These are phyloP conservation scores for Chaetodon auriga DNA, from an alignment of 2,113 vertebrate species.

Conservation along the genomic window DNA sequence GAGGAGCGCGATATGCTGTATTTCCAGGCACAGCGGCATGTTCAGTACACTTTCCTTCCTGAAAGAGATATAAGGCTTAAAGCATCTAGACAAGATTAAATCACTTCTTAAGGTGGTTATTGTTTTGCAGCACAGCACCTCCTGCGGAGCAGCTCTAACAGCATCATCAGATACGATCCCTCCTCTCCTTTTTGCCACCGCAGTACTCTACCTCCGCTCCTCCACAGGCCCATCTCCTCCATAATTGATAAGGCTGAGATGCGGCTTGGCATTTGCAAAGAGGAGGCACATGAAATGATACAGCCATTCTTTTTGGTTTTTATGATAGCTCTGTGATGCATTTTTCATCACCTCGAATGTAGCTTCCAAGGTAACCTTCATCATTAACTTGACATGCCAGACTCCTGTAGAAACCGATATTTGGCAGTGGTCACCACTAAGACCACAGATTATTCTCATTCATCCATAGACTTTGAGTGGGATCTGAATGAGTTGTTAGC, in stretches of 20 bases:
- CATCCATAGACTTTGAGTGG: conserved; percentile 2
- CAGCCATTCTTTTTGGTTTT: conserved; percentile 71
- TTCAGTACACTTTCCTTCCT: conserved; percentile 10
- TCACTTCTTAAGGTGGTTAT: conserved; percentile 48
- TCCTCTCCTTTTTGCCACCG: conserved; percentile 40
- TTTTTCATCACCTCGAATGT: conserved; percentile 66
- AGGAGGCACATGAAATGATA: conserved; percentile 66
- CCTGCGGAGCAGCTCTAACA: conserved; percentile 47
- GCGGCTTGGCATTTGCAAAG: conserved; percentile 75
- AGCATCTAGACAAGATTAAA: conserved; percentile 35
- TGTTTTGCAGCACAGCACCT: conserved; percentile 57
- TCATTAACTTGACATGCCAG: conserved; percentile 61
- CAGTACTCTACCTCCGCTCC: conserved; percentile 40
- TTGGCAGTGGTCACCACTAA: conserved; percentile 43
- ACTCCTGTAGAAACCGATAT: conserved; percentile 40
- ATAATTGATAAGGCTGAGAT: conserved; percentile 80
- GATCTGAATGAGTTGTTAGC: conserved; percentile 10
- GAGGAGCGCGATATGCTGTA: rapidly evolving
- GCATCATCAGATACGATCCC: conserved; percentile 64
- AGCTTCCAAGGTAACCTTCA: conserved; percentile 74
- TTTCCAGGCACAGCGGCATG: neutral
- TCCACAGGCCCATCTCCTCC: conserved; percentile 70
- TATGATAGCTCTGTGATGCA: conserved; percentile 60
- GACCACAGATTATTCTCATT: conserved; percentile 44
- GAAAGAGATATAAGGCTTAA: conserved; percentile 30